Conservation (phyloP, 2,888 invertebrate species). For the Xiphydria camelus region DNA sequence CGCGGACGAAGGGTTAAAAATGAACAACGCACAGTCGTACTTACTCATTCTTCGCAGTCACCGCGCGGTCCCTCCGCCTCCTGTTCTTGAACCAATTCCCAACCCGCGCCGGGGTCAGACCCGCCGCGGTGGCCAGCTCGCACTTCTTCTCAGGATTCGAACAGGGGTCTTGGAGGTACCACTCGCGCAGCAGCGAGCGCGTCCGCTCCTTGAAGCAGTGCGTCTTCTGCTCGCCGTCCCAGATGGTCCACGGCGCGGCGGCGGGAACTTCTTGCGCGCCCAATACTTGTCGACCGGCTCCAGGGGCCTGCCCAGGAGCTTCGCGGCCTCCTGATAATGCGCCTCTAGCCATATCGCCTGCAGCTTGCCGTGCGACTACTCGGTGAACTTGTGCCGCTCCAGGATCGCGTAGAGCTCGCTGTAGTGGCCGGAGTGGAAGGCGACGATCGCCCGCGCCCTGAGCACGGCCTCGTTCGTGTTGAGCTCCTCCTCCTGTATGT, state of each 20-base stretch:
- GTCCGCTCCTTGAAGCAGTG: slow-evolving; percentile 93
- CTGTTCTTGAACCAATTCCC: slow-evolving; percentile 88
- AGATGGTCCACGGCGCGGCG: slow-evolving; percentile 85
- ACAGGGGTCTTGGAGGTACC: slow-evolving; percentile 94
- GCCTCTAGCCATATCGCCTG: slow-evolving; percentile 88
- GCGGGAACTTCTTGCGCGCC: slow-evolving; percentile 85
- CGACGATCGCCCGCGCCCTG: slow-evolving; percentile 78
- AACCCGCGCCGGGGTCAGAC: slow-evolving; percentile 84
- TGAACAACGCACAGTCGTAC: too few relatives aligned
- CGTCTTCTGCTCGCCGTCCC: slow-evolving; percentile 91
- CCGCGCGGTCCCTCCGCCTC: slow-evolving; percentile 78
- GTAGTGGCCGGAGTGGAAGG: slow-evolving; percentile 84
- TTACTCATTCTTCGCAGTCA: slow-evolving; percentile 92
- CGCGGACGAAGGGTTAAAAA: too few relatives aligned
- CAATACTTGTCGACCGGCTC: slow-evolving; percentile 89
- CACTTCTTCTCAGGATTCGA: slow-evolving; percentile 88
- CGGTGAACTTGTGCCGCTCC: slow-evolving; percentile 82
- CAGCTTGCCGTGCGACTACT: slow-evolving; percentile 80
- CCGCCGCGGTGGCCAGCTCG: slow-evolving; percentile 83
- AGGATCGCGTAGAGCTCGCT: slow-evolving; percentile 82
- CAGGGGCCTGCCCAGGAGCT: slow-evolving; percentile 77
- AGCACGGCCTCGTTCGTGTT: slow-evolving; percentile 81
- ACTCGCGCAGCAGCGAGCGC: slow-evolving; percentile 86
- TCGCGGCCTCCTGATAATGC: slow-evolving; percentile 87
- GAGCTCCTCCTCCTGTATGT: slow-evolving; percentile 74